phyloP scores from a whole-genome alignment of 2,888 invertebrate species.

The Bursaphelenchus okinawaensis region DNA sequence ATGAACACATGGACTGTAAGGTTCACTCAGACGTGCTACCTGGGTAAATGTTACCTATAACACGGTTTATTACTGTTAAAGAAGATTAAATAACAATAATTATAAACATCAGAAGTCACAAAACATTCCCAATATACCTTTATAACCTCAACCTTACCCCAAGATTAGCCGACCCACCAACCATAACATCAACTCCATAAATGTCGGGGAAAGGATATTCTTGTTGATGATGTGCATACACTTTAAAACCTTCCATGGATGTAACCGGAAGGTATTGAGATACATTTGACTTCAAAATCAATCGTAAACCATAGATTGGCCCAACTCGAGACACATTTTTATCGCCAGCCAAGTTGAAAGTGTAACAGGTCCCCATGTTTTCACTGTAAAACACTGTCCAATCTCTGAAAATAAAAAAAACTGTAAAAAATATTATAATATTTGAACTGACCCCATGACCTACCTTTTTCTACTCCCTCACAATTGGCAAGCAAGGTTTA shows the following conservation, averaged over 20 bases:
- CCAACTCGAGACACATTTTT: slow-evolving; percentile 21
- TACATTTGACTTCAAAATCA: slow-evolving; percentile 56
- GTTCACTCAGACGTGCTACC: neutral
- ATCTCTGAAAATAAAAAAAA: slow-evolving; percentile 27
- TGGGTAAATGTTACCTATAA: neutral
- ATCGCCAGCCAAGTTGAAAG: slow-evolving; percentile 23
- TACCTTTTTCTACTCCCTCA: no score
- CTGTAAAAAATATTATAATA: no score
- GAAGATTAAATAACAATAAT: neutral
- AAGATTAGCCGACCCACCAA: neutral
- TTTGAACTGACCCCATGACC: no score
- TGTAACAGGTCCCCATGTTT: slow-evolving; percentile 26
- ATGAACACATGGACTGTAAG: neutral
- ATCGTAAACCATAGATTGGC: slow-evolving; percentile 34
- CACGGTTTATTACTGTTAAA: neutral
- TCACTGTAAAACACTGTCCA: slow-evolving; percentile 23
- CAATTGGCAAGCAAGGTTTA: no score
- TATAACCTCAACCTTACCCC: no score
- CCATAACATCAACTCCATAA: slow-evolving; percentile 36
- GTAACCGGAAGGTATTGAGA: slow-evolving; percentile 52
- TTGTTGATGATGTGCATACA: slow-evolving; percentile 54
- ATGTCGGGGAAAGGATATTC: slow-evolving; percentile 58
- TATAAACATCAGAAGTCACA: no score
- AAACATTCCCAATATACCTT: no score
- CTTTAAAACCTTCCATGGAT: slow-evolving; percentile 53